Base-by-base conservation (phyloP, 23 tunicate genomes). In the Trididemnum clinides region DNA sequence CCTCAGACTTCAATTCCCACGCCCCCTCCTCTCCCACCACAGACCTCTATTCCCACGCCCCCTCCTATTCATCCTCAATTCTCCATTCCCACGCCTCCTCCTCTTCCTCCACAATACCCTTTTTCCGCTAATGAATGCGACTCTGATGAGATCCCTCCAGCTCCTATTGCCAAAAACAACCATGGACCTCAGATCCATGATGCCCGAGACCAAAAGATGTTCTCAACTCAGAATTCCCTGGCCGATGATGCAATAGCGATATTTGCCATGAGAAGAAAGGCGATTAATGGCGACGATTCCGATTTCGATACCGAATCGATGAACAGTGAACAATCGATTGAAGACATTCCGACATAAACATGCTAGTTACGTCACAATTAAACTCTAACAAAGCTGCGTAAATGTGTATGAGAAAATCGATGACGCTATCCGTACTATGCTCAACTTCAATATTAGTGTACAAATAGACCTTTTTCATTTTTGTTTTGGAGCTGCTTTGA, bases 211-310 rank as follows among this genome's bases (percentile, higher is more conserved):
- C 20, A 25, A 25, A 25, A 25, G 22, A 19, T 28, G 5, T 3
- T n/a, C 20, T 5, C 36, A 33, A 6, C 76, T 2, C 71, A 18
- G 26, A 21, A 7, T 63, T 33, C 76, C 12, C 36, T 70, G 76
- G 30, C 15, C 5, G 19, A 7, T 32, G 76, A 70, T 5, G n/a
- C 15, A 25, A 37, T 33, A 4, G 76, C 76, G 12, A 10, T 70
- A 10, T 0, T 84, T 23, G 70, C 36, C 1, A 83, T 23, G 28
- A 57, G 90, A 65, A 49, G 90, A 78, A 49, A 36, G 75, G 90
- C 90, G 22, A 86, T 79, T 18, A 86, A 86, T 50, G 90, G 90
- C 0, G 74, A 59, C 23, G 62, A 35, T 2, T 72, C 82, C 34
- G 82, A 81, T 54, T 34, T 57, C 28, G 71, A 54, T n/a, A 5